phyloP scores from a whole-genome alignment of 1,140 invertebrate genomes.

The Heliconius congener region DNA sequence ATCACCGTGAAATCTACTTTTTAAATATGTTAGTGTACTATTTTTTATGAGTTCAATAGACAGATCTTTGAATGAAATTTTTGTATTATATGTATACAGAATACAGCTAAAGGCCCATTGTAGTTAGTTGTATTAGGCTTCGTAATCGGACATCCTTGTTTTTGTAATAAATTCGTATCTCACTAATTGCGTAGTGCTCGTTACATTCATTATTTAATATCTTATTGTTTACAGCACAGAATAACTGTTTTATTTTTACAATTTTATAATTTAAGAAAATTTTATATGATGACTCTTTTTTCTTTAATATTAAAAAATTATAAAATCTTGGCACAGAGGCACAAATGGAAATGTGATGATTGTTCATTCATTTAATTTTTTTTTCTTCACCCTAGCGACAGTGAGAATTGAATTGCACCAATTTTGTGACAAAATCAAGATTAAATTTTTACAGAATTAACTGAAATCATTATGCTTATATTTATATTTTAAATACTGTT shows the following conservation, averaged over 20 bases:
- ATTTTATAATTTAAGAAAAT: no score
- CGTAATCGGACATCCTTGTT: conserved; percentile 22
- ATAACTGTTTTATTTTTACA: no score
- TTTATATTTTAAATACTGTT: no score
- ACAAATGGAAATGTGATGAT: no score
- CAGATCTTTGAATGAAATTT: background rate
- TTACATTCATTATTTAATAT: background rate
- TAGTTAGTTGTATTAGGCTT: background rate
- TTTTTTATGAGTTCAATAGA: background rate
- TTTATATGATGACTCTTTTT: no score
- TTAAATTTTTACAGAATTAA: background rate
- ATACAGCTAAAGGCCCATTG: background rate
- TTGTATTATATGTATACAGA: no score
- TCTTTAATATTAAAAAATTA: no score
- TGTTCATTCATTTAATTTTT: no score
- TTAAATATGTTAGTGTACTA: background rate
- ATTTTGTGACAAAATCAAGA: no score
- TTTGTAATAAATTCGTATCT: conserved; percentile 23
- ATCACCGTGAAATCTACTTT: conserved; percentile 61
- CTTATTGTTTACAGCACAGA: background rate
- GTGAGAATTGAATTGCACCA: no score
- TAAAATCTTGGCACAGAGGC: no score
- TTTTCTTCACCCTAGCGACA: no score
- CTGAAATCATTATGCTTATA: background rate
- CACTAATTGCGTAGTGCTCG: conserved; percentile 1